These are phyloP conservation scores for Alcedo quadribrachys DNA, from an alignment of 2,797 vertebrate species.

Conservation along the genomic window DNA sequence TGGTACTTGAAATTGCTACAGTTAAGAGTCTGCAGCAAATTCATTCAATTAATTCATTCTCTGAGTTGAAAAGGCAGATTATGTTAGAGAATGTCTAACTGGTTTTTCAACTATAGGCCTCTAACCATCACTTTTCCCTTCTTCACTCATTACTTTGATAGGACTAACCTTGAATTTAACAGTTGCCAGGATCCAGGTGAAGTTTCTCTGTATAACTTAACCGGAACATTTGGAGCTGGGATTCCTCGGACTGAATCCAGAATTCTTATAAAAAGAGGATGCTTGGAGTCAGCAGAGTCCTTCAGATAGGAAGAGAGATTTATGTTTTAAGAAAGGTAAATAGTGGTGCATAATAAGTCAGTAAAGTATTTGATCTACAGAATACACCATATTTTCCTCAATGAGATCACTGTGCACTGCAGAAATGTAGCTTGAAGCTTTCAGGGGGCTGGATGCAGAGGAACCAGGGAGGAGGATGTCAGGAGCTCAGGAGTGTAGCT, in stretches of 20 bases:
- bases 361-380: not conserved
- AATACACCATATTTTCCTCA: not conserved
- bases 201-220: conserved; percentile 76
- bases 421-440: not conserved
- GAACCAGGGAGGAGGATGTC: not conserved
- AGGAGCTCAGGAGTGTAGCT: not conserved
- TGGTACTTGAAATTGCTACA: not conserved
- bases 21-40: not conserved
- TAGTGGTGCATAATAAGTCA: not conserved
- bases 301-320: conserved; percentile 55
- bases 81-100: not conserved
- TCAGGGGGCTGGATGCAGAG: not conserved
- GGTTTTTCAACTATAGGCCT: not conserved
- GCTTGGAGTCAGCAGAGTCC: conserved; percentile 67
- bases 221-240: conserved; percentile 78
- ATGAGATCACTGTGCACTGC: not conserved
- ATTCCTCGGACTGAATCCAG: conserved; percentile 85
- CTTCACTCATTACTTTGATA: not conserved
- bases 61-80: not conserved
- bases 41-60: not conserved
- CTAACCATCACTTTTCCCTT: not conserved
- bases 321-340: not conserved
- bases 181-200: conserved; percentile 78
- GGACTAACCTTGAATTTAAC: conserved; percentile 80
- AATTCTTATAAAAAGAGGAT: conserved; percentile 85